Conservation (phyloP, 2,113 vertebrate genomes). For the Nettapus auritus region DNA sequence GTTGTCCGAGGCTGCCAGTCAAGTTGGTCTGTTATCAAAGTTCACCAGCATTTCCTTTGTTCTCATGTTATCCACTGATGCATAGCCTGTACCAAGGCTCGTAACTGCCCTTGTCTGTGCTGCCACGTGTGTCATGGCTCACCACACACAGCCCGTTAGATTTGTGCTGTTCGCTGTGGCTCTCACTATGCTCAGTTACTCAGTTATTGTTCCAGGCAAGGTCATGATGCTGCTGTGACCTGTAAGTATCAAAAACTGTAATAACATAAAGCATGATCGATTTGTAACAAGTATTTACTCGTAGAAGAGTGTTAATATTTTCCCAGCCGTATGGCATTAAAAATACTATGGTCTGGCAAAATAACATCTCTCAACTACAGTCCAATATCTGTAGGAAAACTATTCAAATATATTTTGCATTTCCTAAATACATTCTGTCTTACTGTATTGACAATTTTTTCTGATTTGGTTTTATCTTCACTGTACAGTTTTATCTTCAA, state of each 20-base stretch:
- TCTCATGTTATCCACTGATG: background rate
- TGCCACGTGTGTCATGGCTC: background rate
- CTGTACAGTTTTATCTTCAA: background rate
- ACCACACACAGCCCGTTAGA: background rate
- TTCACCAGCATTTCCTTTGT: background rate
- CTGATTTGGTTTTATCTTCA: background rate
- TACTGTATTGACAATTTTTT: background rate
- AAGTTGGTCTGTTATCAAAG: background rate
- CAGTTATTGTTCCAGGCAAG: background rate
- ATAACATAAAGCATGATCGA: background rate
- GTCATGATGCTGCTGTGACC: background rate
- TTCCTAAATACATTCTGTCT: background rate
- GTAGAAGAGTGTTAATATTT: background rate
- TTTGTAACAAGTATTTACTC: background rate
- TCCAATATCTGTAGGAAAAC: background rate
- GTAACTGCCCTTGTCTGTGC: background rate
- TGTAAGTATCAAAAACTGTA: background rate
- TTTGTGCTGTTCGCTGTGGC: background rate
- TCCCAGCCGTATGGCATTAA: background rate
- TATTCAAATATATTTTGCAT: background rate
- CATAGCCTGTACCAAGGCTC: background rate
- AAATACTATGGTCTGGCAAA: background rate
- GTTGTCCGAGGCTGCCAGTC: background rate
- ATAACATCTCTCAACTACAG: background rate
- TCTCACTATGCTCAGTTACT: background rate